These are phyloP conservation scores for Sesamia nonagrioides DNA, from an alignment of 1,140 invertebrate species.

Conservation along the genomic window DNA sequence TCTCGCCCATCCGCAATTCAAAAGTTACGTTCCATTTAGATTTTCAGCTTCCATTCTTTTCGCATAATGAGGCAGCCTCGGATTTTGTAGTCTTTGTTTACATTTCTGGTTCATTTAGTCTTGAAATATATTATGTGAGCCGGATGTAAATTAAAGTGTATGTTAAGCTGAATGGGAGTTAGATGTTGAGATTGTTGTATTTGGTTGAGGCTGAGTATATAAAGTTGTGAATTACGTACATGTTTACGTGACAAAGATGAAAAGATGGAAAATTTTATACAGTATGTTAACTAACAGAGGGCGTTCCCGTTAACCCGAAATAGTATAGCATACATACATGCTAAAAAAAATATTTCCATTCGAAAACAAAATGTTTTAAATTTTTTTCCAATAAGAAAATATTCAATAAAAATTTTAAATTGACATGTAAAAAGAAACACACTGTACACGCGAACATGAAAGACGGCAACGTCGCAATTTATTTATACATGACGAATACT, in stretches of 20 bases:
- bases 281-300: too few relatives aligned
- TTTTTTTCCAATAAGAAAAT: too few relatives aligned
- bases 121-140: slow-evolving; percentile 35
- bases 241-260: neutral
- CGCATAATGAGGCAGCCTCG: slow-evolving; percentile 30
- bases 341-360: too few relatives aligned
- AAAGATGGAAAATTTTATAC: neutral
- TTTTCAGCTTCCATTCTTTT: slow-evolving; percentile 41
- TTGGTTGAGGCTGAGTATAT: neutral
- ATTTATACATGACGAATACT: too few relatives aligned
- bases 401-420: too few relatives aligned
- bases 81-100: slow-evolving; percentile 43
- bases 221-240: too few relatives aligned
- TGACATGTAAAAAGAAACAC: too few relatives aligned
- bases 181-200: slow-evolving; percentile 14
- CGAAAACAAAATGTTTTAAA: too few relatives aligned
- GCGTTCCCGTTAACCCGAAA: too few relatives aligned
- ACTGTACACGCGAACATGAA: too few relatives aligned
- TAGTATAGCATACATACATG: too few relatives aligned
- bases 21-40: slow-evolving; percentile 41
- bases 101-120: slow-evolving; percentile 32
- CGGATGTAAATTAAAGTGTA: slow-evolving; percentile 36
- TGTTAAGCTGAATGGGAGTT: neutral
- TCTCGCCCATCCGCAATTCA: slow-evolving; percentile 38
- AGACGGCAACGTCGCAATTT: too few relatives aligned